Conservation (phyloP, 2,113 vertebrate species). For the Gymnorhina tibicen region DNA sequence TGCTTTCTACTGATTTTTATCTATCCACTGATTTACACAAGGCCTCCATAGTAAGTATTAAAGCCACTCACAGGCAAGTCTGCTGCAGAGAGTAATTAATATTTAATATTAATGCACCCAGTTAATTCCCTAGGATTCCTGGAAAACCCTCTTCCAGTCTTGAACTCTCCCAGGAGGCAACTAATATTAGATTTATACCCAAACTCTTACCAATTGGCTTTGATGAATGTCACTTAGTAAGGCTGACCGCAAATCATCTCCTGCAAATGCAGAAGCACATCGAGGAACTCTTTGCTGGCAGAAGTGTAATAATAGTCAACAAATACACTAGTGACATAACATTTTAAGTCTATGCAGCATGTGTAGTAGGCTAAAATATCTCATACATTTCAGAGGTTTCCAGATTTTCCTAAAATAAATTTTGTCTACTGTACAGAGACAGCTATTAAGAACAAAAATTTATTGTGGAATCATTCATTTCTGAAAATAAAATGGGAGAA, state of each 20-base stretch:
- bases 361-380: constrained; percentile 21
- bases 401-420: constrained; percentile 57
- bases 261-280: background rate
- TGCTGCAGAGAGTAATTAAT: constrained; percentile 32
- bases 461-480: background rate
- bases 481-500: constrained; percentile 28
- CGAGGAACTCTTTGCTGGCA: background rate
- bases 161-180: constrained; percentile 27
- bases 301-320: constrained; percentile 14
- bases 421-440: constrained; percentile 1
- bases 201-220: constrained; percentile 14
- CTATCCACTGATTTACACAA: background rate
- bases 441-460: constrained; percentile 15
- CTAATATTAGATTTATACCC: constrained; percentile 21
- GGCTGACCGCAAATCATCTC: background rate
- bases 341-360: constrained; percentile 20
- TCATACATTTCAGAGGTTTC: constrained; percentile 41
- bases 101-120: constrained; percentile 58
- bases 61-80: background rate
- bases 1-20: background rate
- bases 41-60: background rate
- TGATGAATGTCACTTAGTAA: constrained; percentile 18
- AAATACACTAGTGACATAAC: constrained; percentile 13
- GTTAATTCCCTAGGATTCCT: constrained; percentile 50
- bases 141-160: constrained; percentile 46